Conservation (phyloP, 2,113 vertebrate genomes). For the Reinhardtius hippoglossoides region DNA sequence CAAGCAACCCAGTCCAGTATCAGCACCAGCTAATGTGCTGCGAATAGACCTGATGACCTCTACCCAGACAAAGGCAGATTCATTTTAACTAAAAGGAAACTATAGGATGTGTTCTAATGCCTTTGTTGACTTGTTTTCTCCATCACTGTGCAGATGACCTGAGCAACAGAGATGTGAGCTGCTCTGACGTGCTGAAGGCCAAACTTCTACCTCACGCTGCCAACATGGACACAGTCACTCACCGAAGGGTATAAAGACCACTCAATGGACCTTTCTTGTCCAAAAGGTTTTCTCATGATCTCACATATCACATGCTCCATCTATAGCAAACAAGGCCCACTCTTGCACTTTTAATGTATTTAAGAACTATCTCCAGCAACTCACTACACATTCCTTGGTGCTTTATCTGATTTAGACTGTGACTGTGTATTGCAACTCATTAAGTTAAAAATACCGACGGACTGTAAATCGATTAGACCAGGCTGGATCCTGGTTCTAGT, state of each 20-base stretch:
- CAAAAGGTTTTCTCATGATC: conserved; percentile 14
- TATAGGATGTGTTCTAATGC: conserved; percentile 4
- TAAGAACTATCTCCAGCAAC: conserved; percentile 27
- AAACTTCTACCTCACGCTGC: conserved; percentile 52
- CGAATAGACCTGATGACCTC: conserved; percentile 62
- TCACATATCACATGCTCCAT: conserved; percentile 31
- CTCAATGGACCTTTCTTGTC: background rate
- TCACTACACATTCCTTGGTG: conserved; percentile 32
- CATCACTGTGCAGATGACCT: conserved; percentile 70
- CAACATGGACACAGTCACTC: conserved; percentile 67
- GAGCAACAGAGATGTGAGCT: conserved; percentile 62
- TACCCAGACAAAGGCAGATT: background rate
- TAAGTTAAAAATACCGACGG: conserved; percentile 16
- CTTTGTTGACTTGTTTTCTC: conserved; percentile 8
- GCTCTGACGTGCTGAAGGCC: conserved; percentile 63
- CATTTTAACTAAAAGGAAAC: background rate
- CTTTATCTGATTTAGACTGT: conserved; percentile 47
- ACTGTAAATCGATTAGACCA: conserved; percentile 44
- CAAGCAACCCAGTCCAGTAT: conserved; percentile 68
- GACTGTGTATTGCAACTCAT: conserved; percentile 1
- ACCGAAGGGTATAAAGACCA: conserved; percentile 63
- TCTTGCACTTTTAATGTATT: conserved; percentile 31
- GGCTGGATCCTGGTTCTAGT: conserved; percentile 5
- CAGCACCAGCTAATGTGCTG: conserved; percentile 55
- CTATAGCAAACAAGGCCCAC: conserved; percentile 5